Percentiles rank a stretch among this genome's conserved stretches.
Evolutionary conservation across 2,113 vertebrate species (phyloP).

Genomic region (Addax nasomaculatus): DNA sequence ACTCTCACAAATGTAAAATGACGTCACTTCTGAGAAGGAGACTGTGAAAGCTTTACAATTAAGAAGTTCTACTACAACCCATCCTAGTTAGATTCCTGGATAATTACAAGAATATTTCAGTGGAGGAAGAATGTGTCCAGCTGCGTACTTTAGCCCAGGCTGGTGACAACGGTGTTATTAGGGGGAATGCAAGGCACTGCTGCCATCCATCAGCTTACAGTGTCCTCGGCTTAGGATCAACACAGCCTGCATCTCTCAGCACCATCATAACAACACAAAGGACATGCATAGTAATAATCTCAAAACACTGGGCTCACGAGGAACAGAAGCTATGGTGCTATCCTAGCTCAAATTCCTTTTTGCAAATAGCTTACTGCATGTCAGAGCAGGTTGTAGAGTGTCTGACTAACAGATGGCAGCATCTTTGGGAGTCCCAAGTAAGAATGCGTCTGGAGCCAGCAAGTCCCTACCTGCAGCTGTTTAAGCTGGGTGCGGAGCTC

Average conservation of each 20-base stretch:
- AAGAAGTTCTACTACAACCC: neutral
- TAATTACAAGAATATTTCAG: neutral
- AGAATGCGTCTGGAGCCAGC: neutral
- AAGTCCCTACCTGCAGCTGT: constrained; percentile 81
- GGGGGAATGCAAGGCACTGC: neutral
- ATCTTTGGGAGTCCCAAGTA: neutral
- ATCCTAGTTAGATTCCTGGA: constrained; percentile 13
- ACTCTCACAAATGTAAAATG: neutral
- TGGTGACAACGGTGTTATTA: neutral
- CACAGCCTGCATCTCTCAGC: neutral
- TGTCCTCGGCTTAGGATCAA: neutral
- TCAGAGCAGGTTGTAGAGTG: neutral
- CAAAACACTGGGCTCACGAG: neutral
- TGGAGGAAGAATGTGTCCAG: neutral
- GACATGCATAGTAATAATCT: neutral
- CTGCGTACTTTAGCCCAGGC: neutral
- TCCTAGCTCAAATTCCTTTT: neutral
- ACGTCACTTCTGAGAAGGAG: neutral
- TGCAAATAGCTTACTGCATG: neutral
- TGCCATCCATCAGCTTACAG: neutral
- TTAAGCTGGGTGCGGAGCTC: constrained; percentile 79
- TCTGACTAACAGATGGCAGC: neutral
- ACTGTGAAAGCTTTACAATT: neutral
- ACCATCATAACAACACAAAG: neutral
- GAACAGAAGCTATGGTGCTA: neutral